Conservation (phyloP, 2,113 vertebrate species). For the Hystrix cristata region DNA sequence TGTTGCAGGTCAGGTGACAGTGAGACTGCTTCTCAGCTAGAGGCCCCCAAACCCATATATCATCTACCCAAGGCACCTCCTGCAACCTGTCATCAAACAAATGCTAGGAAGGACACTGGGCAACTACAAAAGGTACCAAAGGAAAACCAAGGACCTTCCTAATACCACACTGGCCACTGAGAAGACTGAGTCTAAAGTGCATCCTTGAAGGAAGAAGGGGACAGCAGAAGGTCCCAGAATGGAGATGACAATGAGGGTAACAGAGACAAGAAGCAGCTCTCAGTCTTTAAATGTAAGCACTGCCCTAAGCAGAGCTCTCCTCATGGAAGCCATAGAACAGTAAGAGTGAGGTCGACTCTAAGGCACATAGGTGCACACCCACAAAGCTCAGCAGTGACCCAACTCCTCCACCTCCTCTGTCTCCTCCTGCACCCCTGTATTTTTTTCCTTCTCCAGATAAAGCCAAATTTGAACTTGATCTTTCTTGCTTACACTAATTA, state of each 20-base stretch:
- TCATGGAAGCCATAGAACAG: not conserved
- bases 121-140: not conserved
- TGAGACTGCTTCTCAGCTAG: not conserved
- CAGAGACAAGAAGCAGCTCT: not conserved
- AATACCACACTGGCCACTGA: not conserved
- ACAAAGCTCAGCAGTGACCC: accelerated
- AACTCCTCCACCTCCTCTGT: not conserved
- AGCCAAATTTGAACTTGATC: too few species aligned
- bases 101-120: not conserved
- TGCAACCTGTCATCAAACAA: not conserved
- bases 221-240: accelerated
- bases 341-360: accelerated
- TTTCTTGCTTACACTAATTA: too few species aligned
- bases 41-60: not conserved
- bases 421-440: not conserved
- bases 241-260: not conserved
- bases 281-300: not conserved
- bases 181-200: not conserved
- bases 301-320: too few species aligned
- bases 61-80: not conserved
- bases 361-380: not conserved
- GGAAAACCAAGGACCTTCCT: not conserved
- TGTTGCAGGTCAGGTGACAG: too few species aligned
- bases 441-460: too few species aligned
- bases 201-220: too few species aligned